Evolutionary conservation across 2,888 invertebrate species (phyloP), one percentile per base, ranked within the genome.

Genomic region (Noctua janthina): DNA sequence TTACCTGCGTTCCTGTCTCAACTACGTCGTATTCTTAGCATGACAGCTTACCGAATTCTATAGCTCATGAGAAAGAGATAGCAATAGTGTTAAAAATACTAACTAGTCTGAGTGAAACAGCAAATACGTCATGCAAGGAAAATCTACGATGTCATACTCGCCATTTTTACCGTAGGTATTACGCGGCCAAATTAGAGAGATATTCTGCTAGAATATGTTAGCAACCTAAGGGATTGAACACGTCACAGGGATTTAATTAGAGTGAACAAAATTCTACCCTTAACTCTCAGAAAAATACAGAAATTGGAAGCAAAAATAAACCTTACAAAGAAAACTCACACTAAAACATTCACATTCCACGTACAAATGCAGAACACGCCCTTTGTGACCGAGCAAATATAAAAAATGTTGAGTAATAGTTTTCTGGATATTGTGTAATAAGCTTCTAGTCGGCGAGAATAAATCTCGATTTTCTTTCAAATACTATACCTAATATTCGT

Each of bases 401-500:
- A 8, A 17, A 76, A 76, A 78, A 78, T 78, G 73, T 76, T 85
- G 69, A 84, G 62, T 68, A 83, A 59, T 81, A 83, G 54, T 70
- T 74, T 69, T 74, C 69, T 87, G 71, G 62, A 77, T 78, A 62
- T 68, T 79, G 83, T 83, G 84, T 84, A 84, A 76, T 69, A 88
- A 85, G 76, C 78, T 86, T 89, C 87, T 91, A 89, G 88, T 89
- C 87, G 86, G 84, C 86, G 90, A 92, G 90, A 90, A 78, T 88
- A 90, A 91, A 85, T 85, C 86, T 89, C 88, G 76, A 85, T 81
- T 92, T 79, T 91, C 79, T 92, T 93, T 91, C 91, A 91, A 90
- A 97, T 96, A 96, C 96, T 96, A 92, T 97, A 97, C 97, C 96
- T 97, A 97, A 96, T 94, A 93, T 93, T 94, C 95, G 96, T 93